Evolutionary conservation across 2,888 invertebrate species (phyloP), one percentile per base, ranked within the genome.

Genomic region (Pollenia angustigena): DNA sequence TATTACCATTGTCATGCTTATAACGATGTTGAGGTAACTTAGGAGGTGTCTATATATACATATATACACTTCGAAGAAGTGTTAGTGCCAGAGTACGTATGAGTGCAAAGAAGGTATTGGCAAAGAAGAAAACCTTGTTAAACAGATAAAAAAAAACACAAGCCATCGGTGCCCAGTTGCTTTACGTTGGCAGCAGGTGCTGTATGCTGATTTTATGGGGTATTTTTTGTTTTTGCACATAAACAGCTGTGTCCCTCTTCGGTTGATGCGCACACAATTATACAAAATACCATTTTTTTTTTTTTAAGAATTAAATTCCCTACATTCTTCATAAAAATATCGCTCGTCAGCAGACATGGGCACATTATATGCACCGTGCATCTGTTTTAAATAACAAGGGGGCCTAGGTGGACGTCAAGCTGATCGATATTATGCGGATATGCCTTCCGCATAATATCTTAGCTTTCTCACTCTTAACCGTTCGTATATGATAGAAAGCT

Each of bases 101-200:
- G 42, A n/a, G n/a, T 74, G 58, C 75, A 4, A 50, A 66, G 16
- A 52, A 75, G 75, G 75, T 81, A 81, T 81, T 81, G 81, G 81
- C 56, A 75, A 75, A 81, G 54, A 82, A 48, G 69, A 54, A 66
- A 84, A 54, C 58, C 64, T 83, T 66, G 14, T 54, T 50, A 32
- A 44, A 54, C 11, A 44, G 16, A 12, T 12, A 48, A 71, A 44
- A 60, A 50, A 11, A 11, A 18, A 79, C 14, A 32, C 52, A 32
- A 44, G 40, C 10, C 18, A 62, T 60, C 8, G 18, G 50, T 64
- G 64, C 42, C 46, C 78, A 72, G 32, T 64, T 80, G 60, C 42
- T 80, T 72, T 44, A 72, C 9, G 64, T 81, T 78, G 66, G 62
- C 81, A 66, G 84, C 84, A 78, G 84, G 78, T 81, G 87, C 52